Percentiles rank a stretch among this genome's conserved stretches.
Conservation (phyloP, 2,113 vertebrate genomes). For the Xiphophorus maculatus region DNA sequence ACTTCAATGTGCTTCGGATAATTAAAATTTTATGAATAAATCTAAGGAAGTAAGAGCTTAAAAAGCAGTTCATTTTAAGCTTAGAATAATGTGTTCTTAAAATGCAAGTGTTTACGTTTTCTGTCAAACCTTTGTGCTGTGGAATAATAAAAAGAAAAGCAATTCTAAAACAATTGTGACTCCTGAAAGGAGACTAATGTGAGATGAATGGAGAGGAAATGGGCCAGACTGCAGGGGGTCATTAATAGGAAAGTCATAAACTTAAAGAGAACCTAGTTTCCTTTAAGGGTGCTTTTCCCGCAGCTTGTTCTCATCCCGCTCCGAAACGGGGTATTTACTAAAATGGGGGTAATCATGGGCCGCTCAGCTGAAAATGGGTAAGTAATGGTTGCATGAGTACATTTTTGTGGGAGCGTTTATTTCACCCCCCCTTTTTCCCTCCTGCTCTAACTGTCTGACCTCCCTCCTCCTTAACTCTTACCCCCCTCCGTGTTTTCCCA, state of each 20-base stretch:
- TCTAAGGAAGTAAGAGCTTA: too few relatives aligned
- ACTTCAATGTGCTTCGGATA: too few relatives aligned
- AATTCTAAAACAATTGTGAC: slow-evolving; percentile 56
- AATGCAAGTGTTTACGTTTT: slow-evolving; percentile 20
- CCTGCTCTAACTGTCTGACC: slow-evolving; percentile 70
- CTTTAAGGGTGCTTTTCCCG: slow-evolving; percentile 16
- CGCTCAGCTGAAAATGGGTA: slow-evolving; percentile 52
- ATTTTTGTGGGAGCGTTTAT: slow-evolving; percentile 35
- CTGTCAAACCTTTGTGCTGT: slow-evolving; percentile 26
- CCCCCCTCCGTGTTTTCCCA: slow-evolving; percentile 77
- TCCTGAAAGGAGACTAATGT: slow-evolving; percentile 68
- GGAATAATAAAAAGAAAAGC: slow-evolving; percentile 50
- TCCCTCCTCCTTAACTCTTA: slow-evolving; percentile 65
- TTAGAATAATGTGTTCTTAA: background rate
- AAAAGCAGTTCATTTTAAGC: background rate
- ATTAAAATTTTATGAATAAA: too few relatives aligned
- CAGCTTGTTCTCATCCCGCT: slow-evolving; percentile 29
- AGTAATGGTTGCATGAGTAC: slow-evolving; percentile 52
- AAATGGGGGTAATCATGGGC: slow-evolving; percentile 40
- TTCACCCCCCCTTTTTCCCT: slow-evolving; percentile 21
- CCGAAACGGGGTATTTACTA: background rate
- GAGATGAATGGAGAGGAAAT: slow-evolving; percentile 74
- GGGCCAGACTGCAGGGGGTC: slow-evolving; percentile 68
- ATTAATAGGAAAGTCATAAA: slow-evolving; percentile 70
- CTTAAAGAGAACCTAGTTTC: slow-evolving; percentile 47